Evolutionary conservation across 2,797 vertebrate species (phyloP).

Genomic region (Arrhamphus sclerolepis): DNA sequence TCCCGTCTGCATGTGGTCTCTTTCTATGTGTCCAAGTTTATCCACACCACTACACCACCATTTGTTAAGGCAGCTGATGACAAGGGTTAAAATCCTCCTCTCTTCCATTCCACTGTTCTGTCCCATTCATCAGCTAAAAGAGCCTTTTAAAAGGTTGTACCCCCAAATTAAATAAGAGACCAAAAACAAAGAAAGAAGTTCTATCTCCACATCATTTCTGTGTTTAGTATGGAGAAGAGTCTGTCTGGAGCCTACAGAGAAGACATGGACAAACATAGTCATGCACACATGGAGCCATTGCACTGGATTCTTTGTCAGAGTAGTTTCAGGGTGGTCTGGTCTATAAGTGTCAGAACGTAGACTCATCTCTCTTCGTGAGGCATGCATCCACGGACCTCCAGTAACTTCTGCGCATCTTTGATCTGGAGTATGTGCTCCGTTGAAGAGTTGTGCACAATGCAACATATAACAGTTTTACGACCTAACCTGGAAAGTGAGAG

Average conservation of each 20-base stretch:
- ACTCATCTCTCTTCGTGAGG: constrained; percentile 59
- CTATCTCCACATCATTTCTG: constrained; percentile 58
- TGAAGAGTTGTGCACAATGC: no score
- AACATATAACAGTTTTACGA: neutral
- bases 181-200: constrained; percentile 11
- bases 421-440: neutral
- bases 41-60: constrained; percentile 61
- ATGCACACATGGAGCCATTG: constrained; percentile 25
- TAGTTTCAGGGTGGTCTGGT: constrained; percentile 70
- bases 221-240: constrained; percentile 39
- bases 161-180: constrained; percentile 18
- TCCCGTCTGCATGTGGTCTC: constrained; percentile 66
- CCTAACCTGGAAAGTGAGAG: neutral
- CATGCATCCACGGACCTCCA: constrained; percentile 42
- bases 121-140: constrained; percentile 31
- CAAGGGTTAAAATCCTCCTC: constrained; percentile 45
- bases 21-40: constrained; percentile 67
- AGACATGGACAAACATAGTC: constrained; percentile 51
- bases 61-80: constrained; percentile 70
- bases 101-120: constrained; percentile 8
- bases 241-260: constrained; percentile 57
- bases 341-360: constrained; percentile 44
- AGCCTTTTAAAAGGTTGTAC: constrained; percentile 34
- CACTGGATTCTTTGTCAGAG: constrained; percentile 51
- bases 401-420: constrained; percentile 41